Conservation (phyloP, 2,797 vertebrate species). For the Arrhamphus sclerolepis region DNA sequence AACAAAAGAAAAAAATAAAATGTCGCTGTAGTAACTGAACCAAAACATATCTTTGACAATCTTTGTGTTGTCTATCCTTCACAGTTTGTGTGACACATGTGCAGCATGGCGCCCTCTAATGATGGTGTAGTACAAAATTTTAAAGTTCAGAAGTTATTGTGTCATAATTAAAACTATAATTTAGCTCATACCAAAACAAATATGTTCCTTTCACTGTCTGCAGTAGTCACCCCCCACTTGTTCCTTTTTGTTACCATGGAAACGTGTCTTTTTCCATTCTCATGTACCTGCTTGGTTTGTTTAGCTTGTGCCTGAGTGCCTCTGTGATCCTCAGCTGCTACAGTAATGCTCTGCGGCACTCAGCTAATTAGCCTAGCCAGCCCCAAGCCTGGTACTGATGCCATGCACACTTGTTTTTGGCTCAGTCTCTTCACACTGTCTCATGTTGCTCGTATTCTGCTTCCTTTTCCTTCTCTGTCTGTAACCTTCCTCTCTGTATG, state of each 20-base stretch:
- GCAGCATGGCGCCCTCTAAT: not conserved
- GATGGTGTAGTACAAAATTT: conserved; percentile 3
- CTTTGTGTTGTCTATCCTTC: not conserved
- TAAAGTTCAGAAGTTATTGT: conserved; percentile 13
- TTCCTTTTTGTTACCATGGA: conserved; percentile 66
- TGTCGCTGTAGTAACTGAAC: not conserved
- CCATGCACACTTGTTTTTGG: conserved; percentile 35
- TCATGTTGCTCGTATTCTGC: conserved; percentile 20
- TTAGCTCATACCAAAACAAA: conserved; percentile 12
- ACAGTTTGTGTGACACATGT: not conserved
- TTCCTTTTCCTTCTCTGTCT: conserved; percentile 19
- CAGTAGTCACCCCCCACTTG: no score
- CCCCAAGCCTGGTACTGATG: conserved; percentile 38
- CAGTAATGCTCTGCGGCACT: conserved; percentile 60
- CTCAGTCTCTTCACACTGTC: conserved; percentile 23
- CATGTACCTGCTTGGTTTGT: conserved; percentile 66
- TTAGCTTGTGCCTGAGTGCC: conserved; percentile 52
- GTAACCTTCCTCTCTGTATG: not conserved
- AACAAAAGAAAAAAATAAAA: not conserved
- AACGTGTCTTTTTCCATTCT: conserved; percentile 40
- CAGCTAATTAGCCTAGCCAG: conserved; percentile 66
- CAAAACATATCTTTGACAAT: not conserved
- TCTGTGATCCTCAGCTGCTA: conserved; percentile 67
- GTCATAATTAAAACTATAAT: conserved; percentile 12
- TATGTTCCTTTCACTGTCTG: no score